Conservation (phyloP, 1,140 invertebrate genomes). For the Panagrolaimus sp. region DNA sequence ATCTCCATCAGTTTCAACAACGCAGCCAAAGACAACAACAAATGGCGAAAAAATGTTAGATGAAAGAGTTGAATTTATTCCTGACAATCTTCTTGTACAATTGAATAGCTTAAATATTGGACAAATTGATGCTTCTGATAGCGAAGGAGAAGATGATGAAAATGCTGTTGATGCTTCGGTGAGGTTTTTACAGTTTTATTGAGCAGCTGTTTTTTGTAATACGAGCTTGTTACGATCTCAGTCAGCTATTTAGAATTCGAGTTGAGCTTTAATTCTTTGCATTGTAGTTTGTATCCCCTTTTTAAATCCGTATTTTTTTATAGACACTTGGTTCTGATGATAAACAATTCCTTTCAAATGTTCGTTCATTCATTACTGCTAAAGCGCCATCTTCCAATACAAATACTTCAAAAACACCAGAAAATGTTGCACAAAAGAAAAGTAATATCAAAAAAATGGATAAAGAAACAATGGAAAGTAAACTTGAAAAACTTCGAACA, state of each 20-base stretch:
- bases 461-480: neutral
- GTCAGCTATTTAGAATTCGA: no score
- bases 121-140: conserved; percentile 1
- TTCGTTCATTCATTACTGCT: neutral
- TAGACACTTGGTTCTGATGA: neutral
- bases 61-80: neutral
- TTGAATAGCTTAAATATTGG: neutral
- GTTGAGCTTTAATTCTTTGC: no score
- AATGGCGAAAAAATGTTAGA: neutral
- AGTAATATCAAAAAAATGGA: neutral
- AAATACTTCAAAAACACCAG: neutral
- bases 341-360: neutral
- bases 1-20: neutral
- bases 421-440: neutral
- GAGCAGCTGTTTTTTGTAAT: no score
- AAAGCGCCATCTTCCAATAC: neutral
- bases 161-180: neutral
- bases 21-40: neutral
- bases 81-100: conserved; percentile 2
- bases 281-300: no score
- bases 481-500: neutral
- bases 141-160: neutral
- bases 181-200: no score
- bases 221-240: no score
- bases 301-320: no score